Base-by-base conservation (phyloP, 2,113 vertebrate genomes). In the Leiothrix lutea region DNA sequence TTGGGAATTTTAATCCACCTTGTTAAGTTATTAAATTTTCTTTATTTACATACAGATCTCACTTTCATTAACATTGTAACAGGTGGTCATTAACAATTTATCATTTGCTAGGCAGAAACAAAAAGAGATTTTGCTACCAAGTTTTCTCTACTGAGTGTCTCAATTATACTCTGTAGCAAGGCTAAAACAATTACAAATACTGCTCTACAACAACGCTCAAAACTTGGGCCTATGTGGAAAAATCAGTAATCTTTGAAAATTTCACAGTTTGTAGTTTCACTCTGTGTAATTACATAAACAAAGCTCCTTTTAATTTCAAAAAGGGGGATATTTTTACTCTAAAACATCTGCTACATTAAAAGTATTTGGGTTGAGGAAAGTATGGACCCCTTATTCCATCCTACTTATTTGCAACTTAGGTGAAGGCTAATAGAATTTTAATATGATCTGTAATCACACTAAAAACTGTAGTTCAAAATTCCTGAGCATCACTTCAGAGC, bases 11-110 rank as follows among this genome's bases (percentile, higher is more conserved):
- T 98, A 98, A 98, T 98, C 98, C 97, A 98, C 97, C 98, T 98
- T 98, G 98, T 98, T 98, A 98, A 98, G 97, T 98, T 98, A 98
- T 98, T 98, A 98, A 98, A 98, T 98, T 98, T 98, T 88, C 98
- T 98, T 97, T 98, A 98, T 98, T 98, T 98, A 98, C 98, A 97
- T 88, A 96, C 80, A 96, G 97, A 94, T 97, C 97, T 97, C 95
- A 97, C 98, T 98, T 98, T 97, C 98, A 98, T 98, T 98, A 98
- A 98, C 98, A 97, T 98, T 95, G 97, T 98, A 98, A 98, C 98
- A 98, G 98, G 98, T 98, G 97, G 97, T 98, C 98, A 98, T 98
- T 98, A 98, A 98, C 96, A 98, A 98, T 98, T 98, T 97, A 98
- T 98, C 95, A 81, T 95, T 81, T 26, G 74, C 80, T 71, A 96